Base-by-base conservation (phyloP, 2,888 invertebrate genomes). In the Parapristionchus giblindavisi region DNA sequence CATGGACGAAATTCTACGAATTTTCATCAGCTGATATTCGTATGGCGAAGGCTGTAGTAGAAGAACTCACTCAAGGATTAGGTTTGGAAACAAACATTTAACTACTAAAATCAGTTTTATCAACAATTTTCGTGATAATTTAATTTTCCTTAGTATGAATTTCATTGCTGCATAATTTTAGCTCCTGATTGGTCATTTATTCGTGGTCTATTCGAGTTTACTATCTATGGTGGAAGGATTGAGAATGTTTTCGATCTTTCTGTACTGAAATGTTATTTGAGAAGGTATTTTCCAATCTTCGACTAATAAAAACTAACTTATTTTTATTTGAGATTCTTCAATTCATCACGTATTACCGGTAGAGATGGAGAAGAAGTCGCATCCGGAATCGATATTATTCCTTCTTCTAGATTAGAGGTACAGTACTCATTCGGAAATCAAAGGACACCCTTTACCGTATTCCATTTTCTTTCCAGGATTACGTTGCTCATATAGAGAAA, bases 1-100 rank as follows among this genome's bases (percentile, higher is more conserved):
- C 94, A 0, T 95, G 95, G 95, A 93, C 93, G 0, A 93, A 93
- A 87, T 92, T 92, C 87, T 95, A 96, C 89, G 94, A 95, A 87
- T 95, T 95, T 89, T 93, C 92, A 71, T 92, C 93, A 83, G 91
- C 93, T 0, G 95, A 95, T 89, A 90, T 94, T 1, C 91, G 92
- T 70, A 93, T 93, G 4, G 93, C 93, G 0, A 90, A 92, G 52
- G 92, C 92, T 78, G 90, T 93, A 56, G 90, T 92, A 71, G 91
- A 91, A 80, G 88, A 90, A 71, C 84, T 91, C 27, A 90, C 90
- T 79, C 81, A 83, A 60, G 85, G 84, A 82, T 74, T 65, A 56
- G 66, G 77, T 34, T 48, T n/a, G 8, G 27, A 29, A 56, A 24
- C 6, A 56, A n/a, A 8, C 21, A n/a, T 51, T 27, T 65, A 1